Percentiles rank a stretch among this genome's conserved stretches.
Conservation (phyloP, 2,113 vertebrate species). For the Syngnathus typhle region DNA sequence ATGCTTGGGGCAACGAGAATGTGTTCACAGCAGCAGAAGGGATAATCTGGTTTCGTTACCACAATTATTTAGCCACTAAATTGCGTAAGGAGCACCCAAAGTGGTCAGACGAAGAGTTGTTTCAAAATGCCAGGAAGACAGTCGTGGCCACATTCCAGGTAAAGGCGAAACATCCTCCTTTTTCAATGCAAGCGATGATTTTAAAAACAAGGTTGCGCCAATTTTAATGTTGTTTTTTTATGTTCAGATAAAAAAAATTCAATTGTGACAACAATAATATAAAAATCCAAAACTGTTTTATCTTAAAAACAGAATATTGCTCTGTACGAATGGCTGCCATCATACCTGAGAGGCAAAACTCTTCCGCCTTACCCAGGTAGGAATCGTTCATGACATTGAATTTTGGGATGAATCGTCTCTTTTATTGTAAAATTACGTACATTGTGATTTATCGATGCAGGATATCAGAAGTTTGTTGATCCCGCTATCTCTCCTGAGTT, state of each 20-base stretch:
- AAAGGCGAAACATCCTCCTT: conserved; percentile 61
- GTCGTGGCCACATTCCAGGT: conserved; percentile 90
- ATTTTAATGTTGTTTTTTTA: neutral
- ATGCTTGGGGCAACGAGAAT: conserved; percentile 85
- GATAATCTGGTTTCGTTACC: conserved; percentile 90
- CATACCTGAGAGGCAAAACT: conserved; percentile 52
- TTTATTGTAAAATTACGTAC: neutral
- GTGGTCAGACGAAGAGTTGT: conserved; percentile 87
- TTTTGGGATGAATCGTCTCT: neutral
- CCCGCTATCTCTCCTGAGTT: conserved; percentile 78
- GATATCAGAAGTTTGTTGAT: conserved; percentile 79
- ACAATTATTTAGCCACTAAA: conserved; percentile 76
- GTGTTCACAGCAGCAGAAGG: conserved; percentile 81
- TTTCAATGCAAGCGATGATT: conserved; percentile 44
- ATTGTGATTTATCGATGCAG: conserved; percentile 44
- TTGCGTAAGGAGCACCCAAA: conserved; percentile 64
- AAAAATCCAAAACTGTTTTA: neutral
- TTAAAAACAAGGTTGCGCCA: conserved; percentile 35
- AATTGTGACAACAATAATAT: neutral
- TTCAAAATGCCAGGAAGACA: conserved; percentile 83
- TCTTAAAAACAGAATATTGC: conserved; percentile 73
- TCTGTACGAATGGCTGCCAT: conserved; percentile 88
- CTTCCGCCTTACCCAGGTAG: conserved; percentile 77
- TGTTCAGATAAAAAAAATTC: neutral
- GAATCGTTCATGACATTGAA: conserved; percentile 8